Conservation (phyloP, 35 echinoderm and acorn worm species). For the Strongylocentrotus purpuratus region DNA sequence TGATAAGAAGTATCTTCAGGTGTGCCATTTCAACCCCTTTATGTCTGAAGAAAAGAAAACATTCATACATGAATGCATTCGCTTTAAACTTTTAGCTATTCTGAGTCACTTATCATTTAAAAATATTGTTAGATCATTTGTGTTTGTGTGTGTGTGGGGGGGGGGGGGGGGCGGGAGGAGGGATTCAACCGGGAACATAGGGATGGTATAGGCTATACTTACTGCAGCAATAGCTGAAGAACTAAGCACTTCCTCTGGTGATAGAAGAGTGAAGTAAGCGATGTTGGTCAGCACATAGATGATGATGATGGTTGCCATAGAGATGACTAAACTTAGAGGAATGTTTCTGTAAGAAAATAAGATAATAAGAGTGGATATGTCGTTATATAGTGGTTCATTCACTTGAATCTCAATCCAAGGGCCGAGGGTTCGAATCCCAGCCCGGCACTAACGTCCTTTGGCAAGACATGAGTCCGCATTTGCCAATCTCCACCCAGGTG, state of each 20-base stretch:
- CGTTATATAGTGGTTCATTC: neutral
- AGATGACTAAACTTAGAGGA: neutral
- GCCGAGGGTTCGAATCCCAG: too few relatives aligned
- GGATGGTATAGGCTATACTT: neutral
- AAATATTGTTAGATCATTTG: too few relatives aligned
- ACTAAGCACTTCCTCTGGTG: neutral
- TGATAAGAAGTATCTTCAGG: neutral
- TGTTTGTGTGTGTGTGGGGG: too few relatives aligned
- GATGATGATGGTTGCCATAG: neutral
- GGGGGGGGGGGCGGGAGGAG: neutral
- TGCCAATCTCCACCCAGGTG: too few relatives aligned
- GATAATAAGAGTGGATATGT: neutral
- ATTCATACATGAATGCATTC: neutral
- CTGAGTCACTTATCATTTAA: too few relatives aligned
- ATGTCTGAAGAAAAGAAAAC: neutral
- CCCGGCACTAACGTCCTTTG: too few relatives aligned
- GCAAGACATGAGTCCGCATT: too few relatives aligned
- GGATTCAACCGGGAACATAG: neutral
- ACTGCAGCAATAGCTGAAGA: neutral
- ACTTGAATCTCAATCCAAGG: too few relatives aligned
- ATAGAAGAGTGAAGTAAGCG: neutral
- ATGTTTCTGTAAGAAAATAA: neutral
- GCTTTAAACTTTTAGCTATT: neutral
- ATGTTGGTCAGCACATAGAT: constrained; percentile 14
- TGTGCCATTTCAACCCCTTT: neutral